Percentiles rank a stretch among this genome's conserved stretches.
Conservation (phyloP, 2,888 invertebrate genomes). For the Empis livida region DNA sequence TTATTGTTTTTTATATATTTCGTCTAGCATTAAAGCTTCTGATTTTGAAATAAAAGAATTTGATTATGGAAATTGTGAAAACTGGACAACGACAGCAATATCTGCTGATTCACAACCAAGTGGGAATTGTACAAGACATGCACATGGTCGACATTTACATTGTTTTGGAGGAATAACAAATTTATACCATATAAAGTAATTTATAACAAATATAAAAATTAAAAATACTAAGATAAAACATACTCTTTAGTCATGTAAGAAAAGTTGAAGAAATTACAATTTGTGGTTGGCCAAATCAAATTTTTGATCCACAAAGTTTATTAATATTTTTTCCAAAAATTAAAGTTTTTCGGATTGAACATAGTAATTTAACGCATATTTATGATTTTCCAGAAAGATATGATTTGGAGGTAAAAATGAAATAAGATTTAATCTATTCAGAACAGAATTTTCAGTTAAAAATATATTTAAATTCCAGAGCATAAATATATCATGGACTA, state of each 20-base stretch:
- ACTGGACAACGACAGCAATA: slow-evolving; percentile 24
- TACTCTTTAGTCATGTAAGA: slow-evolving; percentile 1
- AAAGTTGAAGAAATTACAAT: slow-evolving; percentile 13
- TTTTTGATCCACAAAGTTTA: slow-evolving; percentile 24
- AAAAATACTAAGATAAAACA: too few relatives aligned
- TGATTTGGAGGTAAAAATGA: slow-evolving; percentile 23
- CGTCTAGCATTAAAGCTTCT: too few relatives aligned
- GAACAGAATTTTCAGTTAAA: not conserved
- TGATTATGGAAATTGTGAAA: slow-evolving; percentile 15
- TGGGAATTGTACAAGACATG: slow-evolving; percentile 25
- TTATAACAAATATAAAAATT: not conserved
- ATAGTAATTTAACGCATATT: slow-evolving; percentile 27
- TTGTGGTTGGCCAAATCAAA: slow-evolving; percentile 28
- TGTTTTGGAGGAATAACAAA: slow-evolving; percentile 31
- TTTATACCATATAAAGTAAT: slow-evolving; percentile 20
- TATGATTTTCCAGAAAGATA: slow-evolving; percentile 28
- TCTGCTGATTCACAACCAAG: slow-evolving; percentile 15
- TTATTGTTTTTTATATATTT: too few relatives aligned
- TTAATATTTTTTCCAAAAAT: slow-evolving; percentile 25
- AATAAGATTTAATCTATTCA: not conserved
- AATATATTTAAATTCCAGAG: slow-evolving; percentile 15
- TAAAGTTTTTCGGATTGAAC: slow-evolving; percentile 27
- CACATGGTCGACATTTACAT: slow-evolving; percentile 19
- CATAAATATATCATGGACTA: slow-evolving; percentile 35
- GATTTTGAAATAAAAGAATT: too few relatives aligned